Evolutionary conservation across 2,888 invertebrate genomes (phyloP).

Genomic region (Watsonalla binaria): DNA sequence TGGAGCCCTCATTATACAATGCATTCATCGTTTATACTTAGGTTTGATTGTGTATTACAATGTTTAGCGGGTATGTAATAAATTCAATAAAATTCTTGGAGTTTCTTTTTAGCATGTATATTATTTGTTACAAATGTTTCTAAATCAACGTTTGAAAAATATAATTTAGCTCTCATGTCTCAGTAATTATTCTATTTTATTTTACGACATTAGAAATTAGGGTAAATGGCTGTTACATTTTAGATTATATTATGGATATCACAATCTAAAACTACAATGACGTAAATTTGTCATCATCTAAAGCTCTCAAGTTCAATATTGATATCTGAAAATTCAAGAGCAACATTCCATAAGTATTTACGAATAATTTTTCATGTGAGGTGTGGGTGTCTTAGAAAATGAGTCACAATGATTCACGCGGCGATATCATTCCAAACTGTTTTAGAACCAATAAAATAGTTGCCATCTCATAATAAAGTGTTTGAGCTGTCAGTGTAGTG

Average conservation of each 20-base stretch:
- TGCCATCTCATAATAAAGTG: neutral
- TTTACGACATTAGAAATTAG: too few relatives aligned
- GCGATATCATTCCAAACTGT: neutral
- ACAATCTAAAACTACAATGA: too few relatives aligned
- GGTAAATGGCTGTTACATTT: neutral
- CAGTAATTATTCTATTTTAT: too few relatives aligned
- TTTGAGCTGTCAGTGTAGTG: neutral
- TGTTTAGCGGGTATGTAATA: slow-evolving; percentile 53
- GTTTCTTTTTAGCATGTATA: slow-evolving; percentile 45
- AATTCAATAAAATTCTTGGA: slow-evolving; percentile 53
- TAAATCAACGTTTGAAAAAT: too few relatives aligned
- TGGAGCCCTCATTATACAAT: slow-evolving; percentile 28
- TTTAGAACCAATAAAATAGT: neutral
- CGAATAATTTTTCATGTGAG: neutral
- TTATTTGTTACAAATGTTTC: neutral
- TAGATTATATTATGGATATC: neutral
- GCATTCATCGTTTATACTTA: slow-evolving; percentile 31
- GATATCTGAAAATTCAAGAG: neutral
- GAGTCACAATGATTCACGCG: neutral
- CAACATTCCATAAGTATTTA: neutral
- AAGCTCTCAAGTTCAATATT: neutral
- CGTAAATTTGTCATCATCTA: neutral
- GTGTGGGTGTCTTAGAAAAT: neutral
- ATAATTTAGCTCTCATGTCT: too few relatives aligned
- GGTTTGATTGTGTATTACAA: slow-evolving; percentile 29